Evolutionary conservation across 2,113 vertebrate genomes (phyloP), one percentile per base, ranked within the genome.

Genomic region (Pimephales promelas): DNA sequence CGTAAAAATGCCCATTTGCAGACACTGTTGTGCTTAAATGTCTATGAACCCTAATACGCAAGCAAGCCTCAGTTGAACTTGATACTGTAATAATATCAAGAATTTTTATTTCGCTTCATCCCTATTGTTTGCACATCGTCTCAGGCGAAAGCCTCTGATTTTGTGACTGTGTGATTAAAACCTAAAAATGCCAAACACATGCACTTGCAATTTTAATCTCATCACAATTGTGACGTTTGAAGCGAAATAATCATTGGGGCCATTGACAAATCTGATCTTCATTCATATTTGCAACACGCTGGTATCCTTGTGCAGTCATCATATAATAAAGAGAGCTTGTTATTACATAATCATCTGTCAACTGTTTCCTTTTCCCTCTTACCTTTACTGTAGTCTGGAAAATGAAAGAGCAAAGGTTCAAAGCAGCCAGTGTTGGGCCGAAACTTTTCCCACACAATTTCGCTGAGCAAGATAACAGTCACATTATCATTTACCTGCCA

Each of bases 371-470:
- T 8, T 57, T 22, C 31, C 40, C 16, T 20, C 13, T 26, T 94
- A 99, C 98, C 97, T 96, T 98, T 99, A 87, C 95, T 98, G 92
- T 99, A 99, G 91, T 98, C 97, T 5, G 97, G 95, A 87, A 99
- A 99, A 91, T 98, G 95, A 71, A 99, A 92, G 80, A 94, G 94
- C 70, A 98, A 91, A 0, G 98, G 97, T 85, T 99, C 98, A 81
- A 97, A 95, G 81, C 97, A 99, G 82, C 98, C 97, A 0, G 90
- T 94, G 85, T 85, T 96, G 43, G 97, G 96, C 66, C 97, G 95
- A 92, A 98, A 99, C 47, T 96, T 95, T 83, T 98, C 98, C 98
- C 98, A 99, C 9, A 96, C 93, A 62, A 99, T 97, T 92, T 98
- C 96, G 90, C 95, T 98, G 83, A 99, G 96, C 85, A 99, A 91